Evolutionary conservation across 2,888 invertebrate genomes (phyloP).

Genomic region (Stenotaenia linearis): DNA sequence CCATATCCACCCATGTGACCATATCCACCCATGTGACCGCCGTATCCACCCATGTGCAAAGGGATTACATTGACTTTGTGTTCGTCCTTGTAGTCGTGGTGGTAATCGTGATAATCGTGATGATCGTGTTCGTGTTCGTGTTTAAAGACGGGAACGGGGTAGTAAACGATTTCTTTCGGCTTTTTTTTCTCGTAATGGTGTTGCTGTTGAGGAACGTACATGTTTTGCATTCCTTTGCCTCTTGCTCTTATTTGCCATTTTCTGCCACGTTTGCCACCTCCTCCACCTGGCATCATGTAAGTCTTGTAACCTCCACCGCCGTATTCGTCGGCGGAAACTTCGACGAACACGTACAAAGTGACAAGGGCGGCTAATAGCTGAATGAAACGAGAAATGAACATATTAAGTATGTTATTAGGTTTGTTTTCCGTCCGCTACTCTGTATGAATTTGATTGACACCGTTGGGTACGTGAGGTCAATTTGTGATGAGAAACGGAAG

Average conservation of each 20-base stretch:
- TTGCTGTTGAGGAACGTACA: not conserved
- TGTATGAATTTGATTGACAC: not conserved
- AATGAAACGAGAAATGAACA: not conserved
- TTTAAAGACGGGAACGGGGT: not conserved
- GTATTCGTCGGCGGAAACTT: not conserved
- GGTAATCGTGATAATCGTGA: not conserved
- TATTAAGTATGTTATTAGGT: not conserved
- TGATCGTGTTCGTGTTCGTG: not conserved
- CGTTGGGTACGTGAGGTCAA: not conserved
- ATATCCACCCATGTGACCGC: not conserved
- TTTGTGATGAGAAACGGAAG: not conserved
- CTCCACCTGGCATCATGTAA: not conserved
- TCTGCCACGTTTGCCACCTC: not conserved
- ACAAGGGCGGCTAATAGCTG: not conserved
- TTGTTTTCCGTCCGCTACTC: not conserved
- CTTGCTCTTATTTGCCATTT: slow-evolving; percentile 11
- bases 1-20: not conserved
- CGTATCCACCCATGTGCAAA: not conserved
- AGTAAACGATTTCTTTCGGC: not conserved
- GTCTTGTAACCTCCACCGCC: not conserved
- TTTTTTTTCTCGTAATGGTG: not conserved
- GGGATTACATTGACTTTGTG: not conserved
- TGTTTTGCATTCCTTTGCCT: slow-evolving; percentile 19
- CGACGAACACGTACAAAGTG: not conserved
- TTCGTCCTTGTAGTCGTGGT: not conserved